These are phyloP conservation scores for Zaprionus kolodkinae DNA, from an alignment of 1,140 invertebrate species.

Conservation along the genomic window DNA sequence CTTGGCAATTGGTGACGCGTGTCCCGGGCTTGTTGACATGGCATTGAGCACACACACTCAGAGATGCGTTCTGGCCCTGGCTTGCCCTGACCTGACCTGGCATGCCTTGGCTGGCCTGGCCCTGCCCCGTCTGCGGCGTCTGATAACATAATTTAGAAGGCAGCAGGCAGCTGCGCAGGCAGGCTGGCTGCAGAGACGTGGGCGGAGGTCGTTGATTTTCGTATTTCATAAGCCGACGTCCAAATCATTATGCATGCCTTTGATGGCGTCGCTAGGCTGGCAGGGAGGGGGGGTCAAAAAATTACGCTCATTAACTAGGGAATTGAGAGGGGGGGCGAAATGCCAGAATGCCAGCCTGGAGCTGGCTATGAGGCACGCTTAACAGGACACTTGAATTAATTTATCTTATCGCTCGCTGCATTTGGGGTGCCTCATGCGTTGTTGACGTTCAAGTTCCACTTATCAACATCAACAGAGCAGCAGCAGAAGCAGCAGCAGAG, in stretches of 20 bases:
- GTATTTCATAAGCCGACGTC: conserved; percentile 71
- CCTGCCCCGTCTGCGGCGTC: background rate
- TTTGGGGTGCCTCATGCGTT: conserved; percentile 61
- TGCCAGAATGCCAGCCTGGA: conserved; percentile 7
- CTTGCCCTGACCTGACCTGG: background rate
- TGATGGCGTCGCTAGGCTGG: conserved; percentile 32
- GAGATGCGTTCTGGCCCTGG: conserved; percentile 22
- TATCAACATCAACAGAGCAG: conserved; percentile 62
- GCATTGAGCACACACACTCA: conserved; percentile 46
- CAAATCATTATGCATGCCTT: conserved; percentile 77
- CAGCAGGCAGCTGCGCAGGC: background rate
- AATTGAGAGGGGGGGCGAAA: conserved; percentile 9
- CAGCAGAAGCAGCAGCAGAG: conserved; percentile 11
- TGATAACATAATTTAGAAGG: conserved; percentile 41
- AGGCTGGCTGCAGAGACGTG: conserved; percentile 2
- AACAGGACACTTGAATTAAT: conserved; percentile 69
- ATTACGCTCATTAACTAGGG: conserved; percentile 63
- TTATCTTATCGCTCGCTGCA: conserved; percentile 73
- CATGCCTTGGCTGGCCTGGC: background rate
- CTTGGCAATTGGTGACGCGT: conserved; percentile 71
- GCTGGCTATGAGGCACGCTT: conserved; percentile 2
- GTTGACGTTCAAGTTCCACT: conserved; percentile 77
- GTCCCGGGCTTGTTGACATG: conserved; percentile 72
- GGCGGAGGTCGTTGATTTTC: conserved; percentile 39
- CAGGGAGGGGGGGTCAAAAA: conserved; percentile 47